Evolutionary conservation across 2,113 vertebrate genomes (phyloP), one percentile per base, ranked within the genome.

Genomic region (Sakesphorus luctuosus): DNA sequence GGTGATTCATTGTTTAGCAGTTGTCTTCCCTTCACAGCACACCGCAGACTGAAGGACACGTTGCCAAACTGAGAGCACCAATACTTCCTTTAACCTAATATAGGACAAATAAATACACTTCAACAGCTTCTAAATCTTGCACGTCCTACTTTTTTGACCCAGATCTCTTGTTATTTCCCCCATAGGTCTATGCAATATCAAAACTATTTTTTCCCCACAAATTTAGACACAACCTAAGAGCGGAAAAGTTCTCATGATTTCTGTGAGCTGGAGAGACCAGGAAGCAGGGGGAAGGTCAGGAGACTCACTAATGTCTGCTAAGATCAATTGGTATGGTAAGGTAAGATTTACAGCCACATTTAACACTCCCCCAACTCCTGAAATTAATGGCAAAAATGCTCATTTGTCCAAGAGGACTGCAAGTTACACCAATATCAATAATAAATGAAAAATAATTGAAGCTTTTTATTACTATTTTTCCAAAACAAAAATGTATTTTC

Each of bases 81-180:
- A 84, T 73, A 97, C 75, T 95, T 96, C 87, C 96, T 94, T 95
- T 91, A 83, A 95, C 84, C 94, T 96, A 90, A 94, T 90, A 90
- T 35, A 84, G 90, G 93, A 89, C 92, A 96, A 97, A 95, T 90
- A 96, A 96, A 94, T 85, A 94, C 88, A 93, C 90, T 95, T 89
- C 80, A 84, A 94, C 82, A 89, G 85, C 62, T 87, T 90, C 93
- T 95, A 87, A 87, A 97, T 91, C 92, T 84, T 78, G 38, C 66
- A 82, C 3, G 92, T 62, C 92, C 95, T 95, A 97, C 85, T 96
- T 95, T 92, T 90, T 79, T 96, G 93, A 94, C 96, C 90, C 94
- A 96, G 92, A 96, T 94, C 86, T 90, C 95, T 68, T 66, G 35
- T 85, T 81, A 76, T 89, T 62, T 68, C 63, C 93, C 92, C 89